Base-by-base conservation (phyloP, 2,888 invertebrate genomes). In the Leucoptera coffeella region DNA sequence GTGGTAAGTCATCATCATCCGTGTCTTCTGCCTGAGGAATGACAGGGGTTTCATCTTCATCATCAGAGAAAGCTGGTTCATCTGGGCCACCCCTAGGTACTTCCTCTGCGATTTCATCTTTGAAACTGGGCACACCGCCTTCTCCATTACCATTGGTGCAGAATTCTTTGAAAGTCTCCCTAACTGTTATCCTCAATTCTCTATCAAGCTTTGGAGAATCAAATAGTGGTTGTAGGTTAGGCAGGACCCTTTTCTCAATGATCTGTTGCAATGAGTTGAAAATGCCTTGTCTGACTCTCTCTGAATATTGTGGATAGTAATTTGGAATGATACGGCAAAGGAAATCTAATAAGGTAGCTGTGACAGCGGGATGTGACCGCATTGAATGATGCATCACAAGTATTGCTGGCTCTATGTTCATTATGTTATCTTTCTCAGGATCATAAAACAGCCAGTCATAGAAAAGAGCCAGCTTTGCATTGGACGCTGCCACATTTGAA, bases 391-490 rank as follows among this genome's bases (percentile, higher is more conserved):
- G 86, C 91, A 93, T 93, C 13, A 93, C 90, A 37, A 93, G 75
- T 41, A 93, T 90, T 8, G 90, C 92, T 12, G 93, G 92, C 62
- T 93, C 92, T 40, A 93, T 92, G 56, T 93, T 92, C 93, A 93
- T 93, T 35, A 93, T 93, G 51, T 90, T 92, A 56, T 93, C 92
- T 49, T 85, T 86, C 38, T 87, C 87, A 12, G 87, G 79, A 42
- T 93, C 91, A 59, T 86, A 94, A 46, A 91, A 87, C 22, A 93
- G 61, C 93, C 93, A 94, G 55, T 94, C 94, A 55, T 89, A 92
- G 57, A 94, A 93, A 25, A 94, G 69, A 10, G 92, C 89, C 30
- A 93, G 60, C 61, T 93, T 94, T 23, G 91, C 89, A 73, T 91
- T 91, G 26, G 90, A 85, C 30, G 88, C 86, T 23, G 90, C 89